Evolutionary conservation across 2,888 invertebrate genomes (phyloP), one percentile per base, ranked within the genome.

Genomic region (Cephus rjabovi): DNA sequence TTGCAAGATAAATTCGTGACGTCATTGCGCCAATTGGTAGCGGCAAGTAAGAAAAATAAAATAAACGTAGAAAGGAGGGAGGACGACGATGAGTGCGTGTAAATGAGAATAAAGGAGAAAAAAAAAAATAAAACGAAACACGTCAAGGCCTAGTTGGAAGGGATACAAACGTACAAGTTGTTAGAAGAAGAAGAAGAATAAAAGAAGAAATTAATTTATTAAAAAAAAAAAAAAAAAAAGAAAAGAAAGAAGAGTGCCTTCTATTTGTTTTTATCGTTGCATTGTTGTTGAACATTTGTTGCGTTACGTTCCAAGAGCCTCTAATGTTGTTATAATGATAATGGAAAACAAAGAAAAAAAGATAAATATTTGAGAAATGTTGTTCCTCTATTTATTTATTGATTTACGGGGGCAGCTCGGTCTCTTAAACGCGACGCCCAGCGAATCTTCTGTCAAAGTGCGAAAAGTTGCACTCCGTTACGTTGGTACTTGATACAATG

Each of bases 271-370:
- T 88, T 81, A 81, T 79, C 74, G 89, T 91, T 86, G 87, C 90
- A 90, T 88, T 89, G 90, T 90, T 88, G 89, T 90, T 91, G 89
- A 90, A 88, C 86, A 90, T 91, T 90, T 90, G 88, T 91, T 90
- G 88, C 86, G 87, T 91, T 90, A 89, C 86, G 91, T 91, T 90
- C 89, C 88, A 86, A 90, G 89, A 91, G 90, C 89, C 89, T 91
- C 89, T 90, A 91, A 85, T 81, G 79, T 84, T 83, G 84, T 89
- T 89, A 87, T 80, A 31, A 79, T 34, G 70, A 76, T 71, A 77
- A 73, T 79, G 80, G 81, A 82, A 81, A 75, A 73, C 80, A 23
- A 75, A 74, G 69, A 76, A 4, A 11, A 69, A 37, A 78, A 74
- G 31, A 68, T 35, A 75, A 68, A 73, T 74, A 31, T 40, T 40